Evolutionary conservation across 2,113 vertebrate species (phyloP).

Genomic region (Tauraco erythrolophus): DNA sequence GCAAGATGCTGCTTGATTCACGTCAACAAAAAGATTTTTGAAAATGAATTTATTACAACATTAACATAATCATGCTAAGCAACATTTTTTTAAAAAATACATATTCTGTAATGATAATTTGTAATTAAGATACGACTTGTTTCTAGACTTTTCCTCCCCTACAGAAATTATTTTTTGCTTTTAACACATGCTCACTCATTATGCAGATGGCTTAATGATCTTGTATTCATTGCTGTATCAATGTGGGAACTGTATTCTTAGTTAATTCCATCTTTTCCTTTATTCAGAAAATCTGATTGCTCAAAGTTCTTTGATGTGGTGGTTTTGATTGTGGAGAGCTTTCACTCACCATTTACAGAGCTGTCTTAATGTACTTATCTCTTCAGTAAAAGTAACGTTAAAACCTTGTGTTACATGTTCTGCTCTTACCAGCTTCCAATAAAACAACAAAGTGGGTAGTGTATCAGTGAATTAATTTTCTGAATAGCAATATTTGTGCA

Average conservation of each 20-base stretch:
- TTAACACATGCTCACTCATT: constrained; percentile 20
- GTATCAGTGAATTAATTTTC: neutral
- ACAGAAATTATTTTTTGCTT: constrained; percentile 1
- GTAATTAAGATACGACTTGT: neutral
- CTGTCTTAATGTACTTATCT: neutral
- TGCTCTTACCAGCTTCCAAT: neutral
- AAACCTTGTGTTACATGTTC: neutral
- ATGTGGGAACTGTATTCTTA: neutral
- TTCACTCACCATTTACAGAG: neutral
- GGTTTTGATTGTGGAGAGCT: constrained; percentile 7
- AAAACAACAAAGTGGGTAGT: neutral
- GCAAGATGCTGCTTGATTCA: neutral
- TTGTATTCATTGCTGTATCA: neutral
- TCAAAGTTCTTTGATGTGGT: neutral
- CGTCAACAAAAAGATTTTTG: neutral
- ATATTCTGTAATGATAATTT: neutral
- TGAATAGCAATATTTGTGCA: constrained; percentile 11
- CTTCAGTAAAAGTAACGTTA: neutral
- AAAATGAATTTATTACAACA: neutral
- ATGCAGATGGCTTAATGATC: constrained; percentile 24
- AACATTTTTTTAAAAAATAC: neutral
- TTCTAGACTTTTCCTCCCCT: neutral
- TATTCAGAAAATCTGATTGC: neutral
- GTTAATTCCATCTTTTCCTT: neutral
- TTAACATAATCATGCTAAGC: neutral